phyloP scores from a whole-genome alignment of 2,113 vertebrate species.

The Hydrochoerus hydrochaeris region DNA sequence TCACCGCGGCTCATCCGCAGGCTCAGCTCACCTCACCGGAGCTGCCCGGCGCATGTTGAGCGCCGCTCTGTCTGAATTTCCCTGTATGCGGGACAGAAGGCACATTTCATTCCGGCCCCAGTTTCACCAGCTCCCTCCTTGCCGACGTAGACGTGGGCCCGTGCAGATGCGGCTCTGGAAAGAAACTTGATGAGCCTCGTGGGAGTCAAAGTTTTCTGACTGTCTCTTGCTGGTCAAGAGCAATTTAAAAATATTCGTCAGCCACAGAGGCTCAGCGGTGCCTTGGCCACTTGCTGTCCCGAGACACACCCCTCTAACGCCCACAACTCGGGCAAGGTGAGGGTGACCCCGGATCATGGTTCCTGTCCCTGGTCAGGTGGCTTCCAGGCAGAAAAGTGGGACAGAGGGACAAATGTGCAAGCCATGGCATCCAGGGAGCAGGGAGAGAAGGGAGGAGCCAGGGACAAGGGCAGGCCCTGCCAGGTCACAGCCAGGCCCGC shows the following conservation, averaged over 20 bases:
- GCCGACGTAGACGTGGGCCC: accelerated
- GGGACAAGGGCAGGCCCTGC: not conserved
- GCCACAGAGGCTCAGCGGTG: no score
- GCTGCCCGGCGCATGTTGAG: not conserved
- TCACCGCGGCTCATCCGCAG: not conserved
- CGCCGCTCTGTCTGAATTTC: not conserved
- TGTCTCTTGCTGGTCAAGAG: not conserved
- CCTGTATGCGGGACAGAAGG: not conserved
- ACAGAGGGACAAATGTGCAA: not conserved
- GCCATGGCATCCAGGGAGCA: not conserved
- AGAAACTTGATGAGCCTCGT: not conserved
- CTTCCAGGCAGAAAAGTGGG: not conserved
- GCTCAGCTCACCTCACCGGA: accelerated
- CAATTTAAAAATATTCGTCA: not conserved
- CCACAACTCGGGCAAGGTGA: not conserved
- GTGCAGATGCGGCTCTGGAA: not conserved
- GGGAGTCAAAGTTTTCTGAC: not conserved
- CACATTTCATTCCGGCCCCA: accelerated
- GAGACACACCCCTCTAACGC: not conserved
- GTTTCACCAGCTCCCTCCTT: no score
- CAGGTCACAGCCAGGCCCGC: no score
- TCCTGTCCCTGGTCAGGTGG: not conserved
- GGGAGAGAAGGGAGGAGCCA: not conserved
- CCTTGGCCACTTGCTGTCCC: not conserved
- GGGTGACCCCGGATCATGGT: not conserved